A percentile compares a stretch with the other conserved stretches of the same genome.
These are phyloP conservation scores for Hyperopisus bebe DNA, from an alignment of 2,113 vertebrate genomes.

Conservation along the genomic window DNA sequence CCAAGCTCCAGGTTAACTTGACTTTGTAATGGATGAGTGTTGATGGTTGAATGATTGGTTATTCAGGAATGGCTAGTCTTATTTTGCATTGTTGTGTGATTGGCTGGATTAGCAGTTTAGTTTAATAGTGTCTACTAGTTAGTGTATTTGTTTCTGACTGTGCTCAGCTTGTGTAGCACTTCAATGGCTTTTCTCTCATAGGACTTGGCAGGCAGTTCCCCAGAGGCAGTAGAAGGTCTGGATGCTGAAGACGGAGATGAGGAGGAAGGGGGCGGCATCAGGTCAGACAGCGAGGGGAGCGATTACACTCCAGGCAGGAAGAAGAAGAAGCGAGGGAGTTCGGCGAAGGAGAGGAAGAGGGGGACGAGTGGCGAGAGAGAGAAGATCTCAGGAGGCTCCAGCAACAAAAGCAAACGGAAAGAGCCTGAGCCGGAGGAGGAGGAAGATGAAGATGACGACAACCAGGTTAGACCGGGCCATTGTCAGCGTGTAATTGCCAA, in stretches of 20 bases:
- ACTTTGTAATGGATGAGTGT: background rate
- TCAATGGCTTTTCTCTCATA: conserved; percentile 34
- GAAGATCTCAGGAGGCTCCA: conserved; percentile 15
- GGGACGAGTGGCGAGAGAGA: conserved; percentile 58
- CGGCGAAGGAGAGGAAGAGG: conserved; percentile 86
- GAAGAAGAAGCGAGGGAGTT: conserved; percentile 82
- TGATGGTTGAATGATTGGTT: background rate
- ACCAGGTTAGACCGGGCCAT: conserved; percentile 62
- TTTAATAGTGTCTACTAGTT: background rate
- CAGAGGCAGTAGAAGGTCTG: conserved; percentile 66
- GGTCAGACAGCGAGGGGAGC: conserved; percentile 93
- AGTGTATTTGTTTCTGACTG: background rate
- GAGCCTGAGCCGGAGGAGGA: conserved; percentile 77
- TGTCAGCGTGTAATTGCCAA: background rate
- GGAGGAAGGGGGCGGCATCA: conserved; percentile 58
- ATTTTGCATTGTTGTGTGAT: background rate
- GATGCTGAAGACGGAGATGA: conserved; percentile 65
- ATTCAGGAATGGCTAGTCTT: background rate
- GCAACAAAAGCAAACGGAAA: conserved; percentile 59
- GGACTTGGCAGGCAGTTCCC: conserved; percentile 85
- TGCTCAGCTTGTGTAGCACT: background rate
- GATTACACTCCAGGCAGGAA: conserved; percentile 95
- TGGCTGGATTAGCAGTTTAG: background rate
- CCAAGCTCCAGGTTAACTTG: background rate
- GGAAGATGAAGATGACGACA: conserved; percentile 81